These are phyloP conservation scores for Meandrina meandrites DNA, from an alignment of 92 coral and sea anemone species.

Conservation along the genomic window DNA sequence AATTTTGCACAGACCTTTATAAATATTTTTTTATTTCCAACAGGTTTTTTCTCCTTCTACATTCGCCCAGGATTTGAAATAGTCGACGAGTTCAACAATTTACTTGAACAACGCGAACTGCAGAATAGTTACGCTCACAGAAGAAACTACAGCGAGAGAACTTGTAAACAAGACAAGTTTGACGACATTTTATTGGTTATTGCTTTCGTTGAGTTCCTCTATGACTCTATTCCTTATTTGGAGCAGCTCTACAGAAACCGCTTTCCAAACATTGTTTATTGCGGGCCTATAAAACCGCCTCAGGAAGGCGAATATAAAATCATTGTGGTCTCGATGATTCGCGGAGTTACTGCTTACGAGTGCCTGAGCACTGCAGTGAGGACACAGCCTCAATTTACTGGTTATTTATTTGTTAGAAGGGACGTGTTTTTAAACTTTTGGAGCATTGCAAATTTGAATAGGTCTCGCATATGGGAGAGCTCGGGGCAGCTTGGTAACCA, in stretches of 20 bases:
- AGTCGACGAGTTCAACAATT: not conserved
- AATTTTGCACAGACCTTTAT: not conserved
- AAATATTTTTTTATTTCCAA: not conserved
- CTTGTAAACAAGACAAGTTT: conserved; percentile 24
- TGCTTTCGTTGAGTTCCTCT: conserved; percentile 55
- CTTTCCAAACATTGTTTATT: conserved; percentile 71
- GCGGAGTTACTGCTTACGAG: conserved; percentile 80
- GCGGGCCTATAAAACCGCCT: conserved; percentile 52
- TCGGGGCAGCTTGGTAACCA: conserved; percentile 62
- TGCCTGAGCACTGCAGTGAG: conserved; percentile 74
- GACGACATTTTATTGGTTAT: conserved; percentile 61
- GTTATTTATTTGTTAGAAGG: conserved; percentile 73
- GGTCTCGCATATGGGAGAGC: conserved; percentile 72
- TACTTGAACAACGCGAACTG: conserved; percentile 17
- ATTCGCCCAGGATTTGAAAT: conserved; percentile 4
- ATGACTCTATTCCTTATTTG: conserved; percentile 60
- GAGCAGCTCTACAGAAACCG: conserved; percentile 60
- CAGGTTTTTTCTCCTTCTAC: conserved; percentile 24
- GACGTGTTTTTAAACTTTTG: conserved; percentile 62
- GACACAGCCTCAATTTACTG: conserved; percentile 56
- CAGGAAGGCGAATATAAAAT: conserved; percentile 21
- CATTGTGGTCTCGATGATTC: conserved; percentile 52
- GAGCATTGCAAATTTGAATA: conserved; percentile 66
- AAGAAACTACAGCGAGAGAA: not conserved
- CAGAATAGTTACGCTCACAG: not conserved